Evolutionary conservation across 2,797 vertebrate genomes (phyloP).

Genomic region (Notamacropus eugenii): DNA sequence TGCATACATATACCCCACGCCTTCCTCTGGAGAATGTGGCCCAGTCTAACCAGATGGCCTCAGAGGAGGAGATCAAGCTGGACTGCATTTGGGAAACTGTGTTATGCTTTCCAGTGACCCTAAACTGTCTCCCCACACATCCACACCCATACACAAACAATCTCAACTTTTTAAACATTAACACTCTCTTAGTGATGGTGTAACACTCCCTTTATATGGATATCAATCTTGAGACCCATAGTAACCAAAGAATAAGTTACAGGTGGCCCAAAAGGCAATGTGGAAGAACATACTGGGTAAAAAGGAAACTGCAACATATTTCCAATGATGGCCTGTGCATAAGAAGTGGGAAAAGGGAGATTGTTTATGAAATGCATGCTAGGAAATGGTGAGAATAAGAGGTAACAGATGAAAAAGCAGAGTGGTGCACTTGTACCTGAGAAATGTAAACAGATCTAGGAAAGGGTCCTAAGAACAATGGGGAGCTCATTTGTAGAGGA

Average conservation of each 20-base stretch:
- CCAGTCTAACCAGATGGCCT: neutral
- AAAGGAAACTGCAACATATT: neutral
- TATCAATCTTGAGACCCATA: neutral
- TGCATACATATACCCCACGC: neutral
- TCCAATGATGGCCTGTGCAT: neutral
- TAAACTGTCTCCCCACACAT: neutral
- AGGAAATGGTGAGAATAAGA: neutral
- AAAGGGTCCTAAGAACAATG: neutral
- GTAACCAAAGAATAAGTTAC: neutral
- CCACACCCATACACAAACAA: neutral
- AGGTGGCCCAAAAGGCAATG: neutral
- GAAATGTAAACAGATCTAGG: neutral
- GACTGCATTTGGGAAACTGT: neutral
- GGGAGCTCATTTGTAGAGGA: neutral
- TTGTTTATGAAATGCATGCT: neutral
- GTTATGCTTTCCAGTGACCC: neutral
- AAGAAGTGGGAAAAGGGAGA: neutral
- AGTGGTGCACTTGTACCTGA: neutral
- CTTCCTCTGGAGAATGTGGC: neutral
- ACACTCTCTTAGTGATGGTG: neutral
- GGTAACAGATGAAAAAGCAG: neutral
- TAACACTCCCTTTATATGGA: neutral
- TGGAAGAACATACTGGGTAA: neutral
- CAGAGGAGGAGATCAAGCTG: neutral
- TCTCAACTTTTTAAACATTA: neutral